Evolutionary conservation across 1,140 invertebrate species (phyloP), one percentile per base, ranked within the genome.

Genomic region (Zaprionus davidi): DNA sequence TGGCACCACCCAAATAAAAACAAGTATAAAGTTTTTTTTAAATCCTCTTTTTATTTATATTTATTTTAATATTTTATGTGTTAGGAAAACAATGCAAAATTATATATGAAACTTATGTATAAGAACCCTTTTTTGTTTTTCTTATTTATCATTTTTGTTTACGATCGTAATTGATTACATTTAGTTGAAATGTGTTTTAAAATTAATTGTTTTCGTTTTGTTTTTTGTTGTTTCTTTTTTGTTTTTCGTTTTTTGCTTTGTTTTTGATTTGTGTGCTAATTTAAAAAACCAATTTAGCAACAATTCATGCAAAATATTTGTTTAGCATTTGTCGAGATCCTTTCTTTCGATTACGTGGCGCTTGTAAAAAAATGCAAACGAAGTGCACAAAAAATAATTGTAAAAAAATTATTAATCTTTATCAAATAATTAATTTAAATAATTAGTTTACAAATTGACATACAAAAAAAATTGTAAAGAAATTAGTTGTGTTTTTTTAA

Each of bases 81-180:
- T 87, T 86, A 86, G 84, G 79, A 82, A 86, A 86, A 86, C 80
- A 87, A 86, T 86, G 79, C 76, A 72, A 86, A 86, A 86, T 81
- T 71, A 81, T 81, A 79, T 79, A 81, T 78, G 75, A 86, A 84
- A 80, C 75, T 77, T 84, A 84, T 86, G 36, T 86, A 78, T 85
- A 81, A 81, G 82, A 84, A 85, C 74, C 70, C 69, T 77, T 84
- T 77, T 78, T 65, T 64, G 13, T 44, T 64, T 41, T 62, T 70
- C 17, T 57, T 12, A 22, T 36, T 57, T 6, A 24, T 38, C 62
- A 64, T 71, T 53, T 17, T 71, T 57, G 2, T 63, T 31, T 57
- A 59, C 53, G 55, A 67, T 73, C 57, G 46, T 73, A 59, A 73
- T 68, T 73, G 65, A 73, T 74, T 74, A 84, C 72, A 83, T 44